Evolutionary conservation across 2,113 vertebrate genomes (phyloP), one percentile per base, ranked within the genome.

Genomic region (Acrocephalus arundinaceus): DNA sequence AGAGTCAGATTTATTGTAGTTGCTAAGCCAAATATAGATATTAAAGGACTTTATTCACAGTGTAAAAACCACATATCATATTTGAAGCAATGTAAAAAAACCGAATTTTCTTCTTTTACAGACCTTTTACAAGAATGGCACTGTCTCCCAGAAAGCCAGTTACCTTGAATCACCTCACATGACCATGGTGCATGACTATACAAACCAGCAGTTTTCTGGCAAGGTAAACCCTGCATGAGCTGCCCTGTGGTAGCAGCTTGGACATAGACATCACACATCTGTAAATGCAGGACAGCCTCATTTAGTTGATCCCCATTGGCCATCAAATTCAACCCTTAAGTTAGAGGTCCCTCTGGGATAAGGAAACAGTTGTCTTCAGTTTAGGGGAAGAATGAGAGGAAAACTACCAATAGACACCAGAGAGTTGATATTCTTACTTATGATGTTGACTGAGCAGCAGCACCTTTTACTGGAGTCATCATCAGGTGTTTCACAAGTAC

Each of bases 11-110:
- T 91, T 96, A 90, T 90, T 95, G 86, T 87, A 84, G 76, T 35
- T 95, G 58, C 73, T 94, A 92, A 83, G 82, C 48, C 74, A 92
- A 89, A 92, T 92, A 93, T 63, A 94, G 90, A 88, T 93, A 93
- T 90, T 94, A 89, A 87, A 91, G 41, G 37, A 89, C n/a, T 39
- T 49, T 88, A 77, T 79, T 91, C 51, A 87, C 49, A 85, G 49
- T 72, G 37, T 90, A 80, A 93, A 90, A 96, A 43, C 23, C 2
- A 3, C 39, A 30, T 79, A 58, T 85, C 45, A 24, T 83, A 95
- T 86, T 90, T 77, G 84, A 74, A 84, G 59, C 63, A 74, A 74
- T 55, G 67, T 41, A 55, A 59, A 89, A 74, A 84, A 71, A 15
- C 7, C 8, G 33, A 14, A 39, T 41, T 51, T 73, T 80, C 11